Conservation (phyloP, 2,888 invertebrate species). For the Lucinisca nassula region DNA sequence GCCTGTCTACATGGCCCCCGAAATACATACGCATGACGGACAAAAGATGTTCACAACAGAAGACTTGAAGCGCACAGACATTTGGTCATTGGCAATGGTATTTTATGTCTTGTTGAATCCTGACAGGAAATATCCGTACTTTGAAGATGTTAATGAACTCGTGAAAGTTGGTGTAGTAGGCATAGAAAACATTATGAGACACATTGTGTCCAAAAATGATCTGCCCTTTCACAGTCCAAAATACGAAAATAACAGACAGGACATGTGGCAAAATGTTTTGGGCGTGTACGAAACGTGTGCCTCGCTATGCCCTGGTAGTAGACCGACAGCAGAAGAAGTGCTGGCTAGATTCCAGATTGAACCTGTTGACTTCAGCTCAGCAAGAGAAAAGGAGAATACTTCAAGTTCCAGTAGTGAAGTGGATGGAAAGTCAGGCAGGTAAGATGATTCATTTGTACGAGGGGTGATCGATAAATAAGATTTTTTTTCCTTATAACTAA, state of each 20-base stretch:
- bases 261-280: constrained; percentile 9
- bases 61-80: constrained; percentile 13
- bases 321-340: too few relatives aligned
- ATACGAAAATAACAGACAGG: constrained; percentile 9
- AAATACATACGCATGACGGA: constrained; percentile 9
- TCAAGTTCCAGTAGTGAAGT: too few relatives aligned
- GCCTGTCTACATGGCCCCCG: constrained; percentile 30
- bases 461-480: too few relatives aligned
- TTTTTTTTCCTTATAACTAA: too few relatives aligned
- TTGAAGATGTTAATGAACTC: not conserved
- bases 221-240: constrained; percentile 15
- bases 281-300: constrained; percentile 11
- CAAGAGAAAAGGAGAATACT: too few relatives aligned
- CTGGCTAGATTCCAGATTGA: too few relatives aligned
- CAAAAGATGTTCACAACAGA: not conserved
- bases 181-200: not conserved
- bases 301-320: too few relatives aligned
- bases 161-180: not conserved
- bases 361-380: too few relatives aligned
- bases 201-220: not conserved
- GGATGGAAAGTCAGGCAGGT: too few relatives aligned
- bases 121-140: constrained; percentile 25
- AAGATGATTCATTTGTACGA: too few relatives aligned
- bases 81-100: constrained; percentile 24
- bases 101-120: constrained; percentile 8